A percentile compares a stretch with the other conserved stretches of the same genome.
phyloP scores from a whole-genome alignment of 1,140 invertebrate species.

The Aleiodes sp. region DNA sequence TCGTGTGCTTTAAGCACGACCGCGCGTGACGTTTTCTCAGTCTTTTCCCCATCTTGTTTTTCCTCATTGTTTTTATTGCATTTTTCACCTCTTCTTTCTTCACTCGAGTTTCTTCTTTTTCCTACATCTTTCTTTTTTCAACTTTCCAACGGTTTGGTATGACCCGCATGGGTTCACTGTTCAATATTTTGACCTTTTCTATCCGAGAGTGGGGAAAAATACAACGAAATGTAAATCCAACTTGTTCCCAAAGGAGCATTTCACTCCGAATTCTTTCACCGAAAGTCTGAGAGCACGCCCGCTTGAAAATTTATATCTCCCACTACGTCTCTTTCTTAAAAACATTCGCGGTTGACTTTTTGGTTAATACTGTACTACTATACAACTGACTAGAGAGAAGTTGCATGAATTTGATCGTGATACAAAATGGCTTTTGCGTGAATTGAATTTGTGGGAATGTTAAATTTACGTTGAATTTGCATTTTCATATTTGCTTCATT shows the following conservation, averaged over 20 bases:
- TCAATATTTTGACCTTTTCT: conserved; percentile 10
- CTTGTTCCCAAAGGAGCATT: background rate
- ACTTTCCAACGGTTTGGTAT: conserved; percentile 7
- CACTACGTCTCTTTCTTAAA: conserved; percentile 4
- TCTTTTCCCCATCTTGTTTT: background rate
- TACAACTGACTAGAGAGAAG: background rate
- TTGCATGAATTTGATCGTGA: background rate
- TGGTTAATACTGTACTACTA: background rate
- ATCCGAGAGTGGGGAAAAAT: background rate
- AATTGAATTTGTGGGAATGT: conserved; percentile 11
- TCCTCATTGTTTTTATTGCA: no score
- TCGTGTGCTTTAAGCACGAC: conserved; percentile 10
- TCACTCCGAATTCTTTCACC: conserved; percentile 6
- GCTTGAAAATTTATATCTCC: conserved; percentile 12
- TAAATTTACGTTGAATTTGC: no score
- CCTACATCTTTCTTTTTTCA: background rate
- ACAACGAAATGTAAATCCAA: conserved; percentile 30
- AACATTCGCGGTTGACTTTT: conserved; percentile 6
- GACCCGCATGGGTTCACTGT: conserved; percentile 4
- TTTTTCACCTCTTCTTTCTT: conserved; percentile 7
- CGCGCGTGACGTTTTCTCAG: background rate
- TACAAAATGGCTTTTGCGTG: background rate
- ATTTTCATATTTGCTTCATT: no score
- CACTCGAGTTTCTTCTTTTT: background rate
- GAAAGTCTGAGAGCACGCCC: conserved; percentile 15